Conservation (phyloP, 1,140 invertebrate species). For the Drosophila trapezifrons region DNA sequence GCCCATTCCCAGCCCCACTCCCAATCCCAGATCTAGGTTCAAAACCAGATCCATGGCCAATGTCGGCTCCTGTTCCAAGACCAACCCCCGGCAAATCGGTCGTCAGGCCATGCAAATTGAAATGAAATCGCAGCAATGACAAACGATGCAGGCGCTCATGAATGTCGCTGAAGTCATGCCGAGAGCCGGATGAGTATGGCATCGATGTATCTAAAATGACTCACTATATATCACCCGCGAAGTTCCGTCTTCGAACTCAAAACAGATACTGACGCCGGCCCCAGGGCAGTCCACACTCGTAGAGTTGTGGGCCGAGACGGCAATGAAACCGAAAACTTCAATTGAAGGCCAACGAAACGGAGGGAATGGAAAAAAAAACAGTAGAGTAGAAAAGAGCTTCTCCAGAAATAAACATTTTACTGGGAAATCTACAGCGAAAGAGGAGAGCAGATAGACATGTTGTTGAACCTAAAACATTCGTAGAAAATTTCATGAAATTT, state of each 20-base stretch:
- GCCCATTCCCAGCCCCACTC: not conserved
- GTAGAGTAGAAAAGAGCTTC: not conserved
- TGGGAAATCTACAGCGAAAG: not conserved
- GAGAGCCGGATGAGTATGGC: conserved; percentile 26
- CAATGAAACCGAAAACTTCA: conserved; percentile 22
- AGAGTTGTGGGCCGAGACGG: not conserved
- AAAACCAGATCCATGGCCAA: not conserved
- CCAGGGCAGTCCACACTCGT: not conserved
- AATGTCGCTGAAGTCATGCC: conserved; percentile 26
- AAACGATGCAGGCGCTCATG: conserved; percentile 40
- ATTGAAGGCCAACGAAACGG: conserved; percentile 28
- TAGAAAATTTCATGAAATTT: not conserved
- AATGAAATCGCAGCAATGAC: conserved; percentile 63
- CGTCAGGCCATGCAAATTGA: conserved; percentile 53
- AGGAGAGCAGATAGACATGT: not conserved
- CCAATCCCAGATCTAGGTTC: not conserved
- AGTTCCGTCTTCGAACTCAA: conserved; percentile 28
- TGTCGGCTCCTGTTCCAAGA: not conserved
- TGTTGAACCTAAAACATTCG: not conserved
- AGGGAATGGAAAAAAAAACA: not conserved
- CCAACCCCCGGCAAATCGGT: conserved; percentile 22
- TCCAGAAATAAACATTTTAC: not conserved
- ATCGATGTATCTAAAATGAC: conserved; percentile 16
- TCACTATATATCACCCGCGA: conserved; percentile 12
- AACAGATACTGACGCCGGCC: conserved; percentile 21